Base-by-base conservation (phyloP, 2,797 vertebrate species). In the Anguilla megastoma region DNA sequence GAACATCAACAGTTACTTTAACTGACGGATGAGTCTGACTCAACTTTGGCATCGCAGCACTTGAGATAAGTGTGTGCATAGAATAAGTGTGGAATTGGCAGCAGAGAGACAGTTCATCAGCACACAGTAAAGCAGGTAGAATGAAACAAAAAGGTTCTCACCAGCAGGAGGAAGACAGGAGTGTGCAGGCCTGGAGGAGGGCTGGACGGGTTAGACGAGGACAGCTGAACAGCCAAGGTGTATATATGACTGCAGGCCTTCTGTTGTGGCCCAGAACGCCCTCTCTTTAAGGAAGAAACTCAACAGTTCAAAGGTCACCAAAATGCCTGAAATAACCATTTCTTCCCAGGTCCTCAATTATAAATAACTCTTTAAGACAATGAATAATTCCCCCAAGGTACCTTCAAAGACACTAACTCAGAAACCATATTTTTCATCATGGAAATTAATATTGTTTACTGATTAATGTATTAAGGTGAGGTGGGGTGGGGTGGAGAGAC, bases 271-370 rank as follows among this genome's bases (percentile, higher is more conserved):
- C 36, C 33, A 36, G 14, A 16, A 41, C 0, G 12, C 16, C 18
- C 33, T 41, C 74, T 76, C 74, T 36, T 76, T 76, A 76, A 76
- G 74, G 74, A 76, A 76, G 74, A 76, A 76, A 76, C 74, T 76
- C 74, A 36, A 21, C 18, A 41, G 74, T 76, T 76, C 74, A 76
- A 76, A 36, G 33, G 74, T 76, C 33, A 2, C 69, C 27, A 0
- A 76, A 36, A 76, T 41, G 12, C 74, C 33, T 5, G 12, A 33
- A 14, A 76, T 76, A 41, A 16, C 33, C 9, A 7, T 41, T 76
- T 10, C 74, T 33, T n/a, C 24, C 14, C 30, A 6, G 12, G 3
- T 21, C 74, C 74, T 41, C 3, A 41, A 76, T 76, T 76, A 76
- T 76, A 76, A 41, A 76, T 76, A 45, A 76, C 30, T 6, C 74